Evolutionary conservation across 2,113 vertebrate species (phyloP).

Genomic region (Dasyurus viverrinus): DNA sequence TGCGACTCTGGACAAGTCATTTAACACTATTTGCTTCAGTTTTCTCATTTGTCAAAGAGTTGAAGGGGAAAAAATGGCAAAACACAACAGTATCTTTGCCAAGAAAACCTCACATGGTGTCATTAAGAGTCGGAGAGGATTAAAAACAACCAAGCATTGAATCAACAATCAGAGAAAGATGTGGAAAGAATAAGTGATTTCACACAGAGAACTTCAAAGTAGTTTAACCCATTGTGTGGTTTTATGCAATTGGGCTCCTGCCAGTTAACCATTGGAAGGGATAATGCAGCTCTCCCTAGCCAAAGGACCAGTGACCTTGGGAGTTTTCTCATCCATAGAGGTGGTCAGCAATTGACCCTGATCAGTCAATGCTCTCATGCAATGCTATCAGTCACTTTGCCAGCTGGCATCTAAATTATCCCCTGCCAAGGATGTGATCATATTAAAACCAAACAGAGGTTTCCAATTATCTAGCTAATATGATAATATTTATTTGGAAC

Average conservation of each 20-base stretch:
- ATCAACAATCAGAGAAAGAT: constrained; percentile 4
- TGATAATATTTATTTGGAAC: background rate
- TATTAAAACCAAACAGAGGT: background rate
- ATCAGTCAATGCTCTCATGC: background rate
- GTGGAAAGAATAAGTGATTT: background rate
- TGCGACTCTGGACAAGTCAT: background rate
- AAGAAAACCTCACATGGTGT: background rate
- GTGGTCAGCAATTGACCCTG: background rate
- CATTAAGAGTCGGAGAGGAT: background rate
- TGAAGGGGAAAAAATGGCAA: background rate
- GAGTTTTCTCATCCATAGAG: background rate
- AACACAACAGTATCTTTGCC: background rate
- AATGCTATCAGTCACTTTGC: background rate
- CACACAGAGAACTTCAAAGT: background rate
- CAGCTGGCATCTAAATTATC: background rate
- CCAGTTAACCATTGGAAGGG: background rate
- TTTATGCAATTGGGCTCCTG: background rate
- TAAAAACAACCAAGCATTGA: background rate
- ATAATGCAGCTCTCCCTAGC: background rate
- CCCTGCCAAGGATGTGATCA: background rate
- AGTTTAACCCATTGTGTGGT: background rate
- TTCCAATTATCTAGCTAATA: background rate
- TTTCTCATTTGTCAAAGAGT: background rate
- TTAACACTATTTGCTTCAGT: background rate
- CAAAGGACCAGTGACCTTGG: background rate